A percentile compares a stretch with the other conserved stretches of the same genome.
Conservation (phyloP, 2,797 vertebrate species). For the Malacoraja senta region DNA sequence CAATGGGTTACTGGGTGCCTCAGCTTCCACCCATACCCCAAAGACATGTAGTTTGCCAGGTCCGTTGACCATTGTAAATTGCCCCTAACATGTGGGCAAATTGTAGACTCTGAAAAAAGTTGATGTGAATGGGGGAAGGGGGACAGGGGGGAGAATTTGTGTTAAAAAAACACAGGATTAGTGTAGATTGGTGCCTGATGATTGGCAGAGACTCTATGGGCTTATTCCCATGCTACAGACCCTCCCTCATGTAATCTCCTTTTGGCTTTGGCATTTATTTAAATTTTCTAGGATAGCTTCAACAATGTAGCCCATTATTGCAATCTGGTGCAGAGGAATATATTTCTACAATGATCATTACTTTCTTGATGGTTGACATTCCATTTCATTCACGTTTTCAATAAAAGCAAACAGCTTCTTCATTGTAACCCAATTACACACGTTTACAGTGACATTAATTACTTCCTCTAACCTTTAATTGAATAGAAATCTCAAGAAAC, state of each 20-base stretch:
- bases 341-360: not conserved
- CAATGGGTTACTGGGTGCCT: too few relatives aligned
- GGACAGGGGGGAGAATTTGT: too few relatives aligned
- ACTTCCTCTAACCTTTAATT: slow-evolving; percentile 15
- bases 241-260: not conserved
- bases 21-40: too few relatives aligned
- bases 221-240: not conserved
- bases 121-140: too few relatives aligned
- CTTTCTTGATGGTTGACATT: not conserved
- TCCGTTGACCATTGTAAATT: too few relatives aligned
- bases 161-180: too few relatives aligned
- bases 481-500: slow-evolving; percentile 11
- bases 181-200: too few relatives aligned
- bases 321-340: not conserved
- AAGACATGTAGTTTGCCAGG: too few relatives aligned
- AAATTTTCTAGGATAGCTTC: not conserved
- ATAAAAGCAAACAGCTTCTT: slow-evolving; percentile 22
- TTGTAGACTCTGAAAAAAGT: too few relatives aligned
- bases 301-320: not conserved
- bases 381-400: not conserved
- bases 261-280: not conserved
- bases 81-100: too few relatives aligned
- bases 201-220: too few relatives aligned
- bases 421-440: not conserved
- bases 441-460: slow-evolving; percentile 30